Conservation (phyloP, 2,797 vertebrate genomes). For the Chelon auratus region DNA sequence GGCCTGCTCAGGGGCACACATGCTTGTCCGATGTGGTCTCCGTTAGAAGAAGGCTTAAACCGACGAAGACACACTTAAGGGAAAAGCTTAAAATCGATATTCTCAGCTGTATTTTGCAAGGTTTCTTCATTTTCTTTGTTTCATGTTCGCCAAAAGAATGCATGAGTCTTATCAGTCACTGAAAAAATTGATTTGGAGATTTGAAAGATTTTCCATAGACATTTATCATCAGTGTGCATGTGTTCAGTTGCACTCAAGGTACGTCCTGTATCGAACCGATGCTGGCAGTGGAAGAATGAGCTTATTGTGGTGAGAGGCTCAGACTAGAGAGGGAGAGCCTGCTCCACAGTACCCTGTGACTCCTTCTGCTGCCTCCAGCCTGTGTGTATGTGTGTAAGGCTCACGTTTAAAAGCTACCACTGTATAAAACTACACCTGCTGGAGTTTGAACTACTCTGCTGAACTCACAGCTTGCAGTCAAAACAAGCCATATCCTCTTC, state of each 20-base stretch:
- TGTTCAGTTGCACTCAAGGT: constrained; percentile 6
- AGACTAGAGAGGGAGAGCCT: background rate
- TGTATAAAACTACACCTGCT: constrained; percentile 62
- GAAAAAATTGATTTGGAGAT: background rate
- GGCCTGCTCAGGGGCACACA: constrained; percentile 1
- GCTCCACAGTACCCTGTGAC: constrained; percentile 74
- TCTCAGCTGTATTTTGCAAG: background rate
- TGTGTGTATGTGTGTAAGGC: constrained; percentile 34
- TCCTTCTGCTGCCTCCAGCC: constrained; percentile 62
- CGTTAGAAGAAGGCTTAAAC: background rate
- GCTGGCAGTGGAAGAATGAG: constrained; percentile 46
- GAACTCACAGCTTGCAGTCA: constrained; percentile 19
- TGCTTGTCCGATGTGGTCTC: constrained; percentile 20
- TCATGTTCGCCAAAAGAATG: background rate
- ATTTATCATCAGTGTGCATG: background rate
- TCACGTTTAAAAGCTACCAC: constrained; percentile 29
- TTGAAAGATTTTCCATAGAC: background rate
- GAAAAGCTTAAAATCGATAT: background rate
- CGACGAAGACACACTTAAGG: background rate
- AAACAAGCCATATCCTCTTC: constrained; percentile 35
- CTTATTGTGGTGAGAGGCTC: constrained; percentile 36
- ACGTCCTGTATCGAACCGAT: constrained; percentile 9
- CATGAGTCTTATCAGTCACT: background rate
- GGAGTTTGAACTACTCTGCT: constrained; percentile 43
- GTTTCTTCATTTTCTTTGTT: background rate